Evolutionary conservation across 2,113 vertebrate genomes (phyloP).

Genomic region (Ceratotherium simum): DNA sequence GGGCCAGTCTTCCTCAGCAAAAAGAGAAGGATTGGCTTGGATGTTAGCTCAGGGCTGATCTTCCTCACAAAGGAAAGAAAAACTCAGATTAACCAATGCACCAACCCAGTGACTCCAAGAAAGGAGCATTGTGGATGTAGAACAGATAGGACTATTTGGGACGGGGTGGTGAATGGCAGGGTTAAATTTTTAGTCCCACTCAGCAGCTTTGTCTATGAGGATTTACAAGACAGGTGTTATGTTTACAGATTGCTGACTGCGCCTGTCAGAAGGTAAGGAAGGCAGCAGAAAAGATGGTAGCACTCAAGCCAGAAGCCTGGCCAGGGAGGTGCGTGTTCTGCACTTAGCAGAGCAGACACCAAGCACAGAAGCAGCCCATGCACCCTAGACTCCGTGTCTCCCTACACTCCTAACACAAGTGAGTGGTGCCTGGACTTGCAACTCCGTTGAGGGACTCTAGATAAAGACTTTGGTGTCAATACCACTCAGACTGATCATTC

Average conservation of each 20-base stretch:
- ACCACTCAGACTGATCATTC: not conserved
- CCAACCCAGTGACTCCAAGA: not conserved
- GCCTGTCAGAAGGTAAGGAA: not conserved
- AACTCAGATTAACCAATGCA: conserved; percentile 10
- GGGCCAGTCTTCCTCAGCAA: no score
- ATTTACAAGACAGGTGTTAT: conserved; percentile 53
- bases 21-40: no score
- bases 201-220: conserved; percentile 53
- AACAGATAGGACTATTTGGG: not conserved
- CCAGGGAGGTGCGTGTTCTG: not conserved
- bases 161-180: not conserved
- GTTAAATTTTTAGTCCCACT: conserved; percentile 67
- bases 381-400: not conserved
- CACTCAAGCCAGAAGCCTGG: not conserved
- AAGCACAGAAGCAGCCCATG: not conserved
- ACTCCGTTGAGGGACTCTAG: not conserved
- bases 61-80: not conserved
- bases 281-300: not conserved
- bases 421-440: not conserved
- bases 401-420: not conserved
- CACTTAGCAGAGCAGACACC: not conserved
- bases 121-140: not conserved
- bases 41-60: no score
- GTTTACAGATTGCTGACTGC: conserved; percentile 54
- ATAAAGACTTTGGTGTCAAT: not conserved